A percentile compares a stretch with the other conserved stretches of the same genome.
Conservation (phyloP, 1,140 invertebrate genomes). For the Rhopalosiphum padi region DNA sequence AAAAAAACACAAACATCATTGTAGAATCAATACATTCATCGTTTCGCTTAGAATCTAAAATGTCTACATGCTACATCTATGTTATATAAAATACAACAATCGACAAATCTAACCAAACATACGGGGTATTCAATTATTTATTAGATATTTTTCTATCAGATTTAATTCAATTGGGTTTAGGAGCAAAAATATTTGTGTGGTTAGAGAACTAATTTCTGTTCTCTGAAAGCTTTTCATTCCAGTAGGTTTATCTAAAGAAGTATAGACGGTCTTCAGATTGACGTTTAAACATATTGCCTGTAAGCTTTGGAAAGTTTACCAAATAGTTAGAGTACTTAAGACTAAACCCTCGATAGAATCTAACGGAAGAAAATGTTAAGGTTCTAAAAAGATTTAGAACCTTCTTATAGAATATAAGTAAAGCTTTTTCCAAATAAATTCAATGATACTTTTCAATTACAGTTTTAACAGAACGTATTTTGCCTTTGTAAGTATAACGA, state of each 20-base stretch:
- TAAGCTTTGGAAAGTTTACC: constrained; percentile 40
- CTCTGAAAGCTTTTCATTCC: constrained; percentile 28
- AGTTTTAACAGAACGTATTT: neutral
- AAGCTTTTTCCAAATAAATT: constrained; percentile 43
- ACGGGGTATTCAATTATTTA: constrained; percentile 8
- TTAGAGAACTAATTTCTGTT: constrained; percentile 31
- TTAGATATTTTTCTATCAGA: constrained; percentile 23
- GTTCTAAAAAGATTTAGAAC: constrained; percentile 17
- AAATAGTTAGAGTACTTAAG: constrained; percentile 30
- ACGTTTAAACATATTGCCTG: constrained; percentile 51
- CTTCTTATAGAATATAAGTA: constrained; percentile 10
- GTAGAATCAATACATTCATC: neutral
- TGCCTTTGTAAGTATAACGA: neutral
- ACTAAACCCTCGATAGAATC: neutral
- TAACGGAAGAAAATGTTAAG: neutral
- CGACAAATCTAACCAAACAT: neutral
- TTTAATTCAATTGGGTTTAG: constrained; percentile 20
- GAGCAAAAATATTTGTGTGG: neutral
- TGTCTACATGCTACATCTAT: neutral
- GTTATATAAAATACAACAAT: neutral
- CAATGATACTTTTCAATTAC: constrained; percentile 24
- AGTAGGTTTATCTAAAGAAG: constrained; percentile 40
- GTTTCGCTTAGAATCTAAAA: neutral
- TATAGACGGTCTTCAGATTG: constrained; percentile 35
- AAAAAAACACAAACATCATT: neutral